These are phyloP conservation scores for Hanleya hanleyi DNA, from an alignment of 2,888 invertebrate species.

Conservation along the genomic window DNA sequence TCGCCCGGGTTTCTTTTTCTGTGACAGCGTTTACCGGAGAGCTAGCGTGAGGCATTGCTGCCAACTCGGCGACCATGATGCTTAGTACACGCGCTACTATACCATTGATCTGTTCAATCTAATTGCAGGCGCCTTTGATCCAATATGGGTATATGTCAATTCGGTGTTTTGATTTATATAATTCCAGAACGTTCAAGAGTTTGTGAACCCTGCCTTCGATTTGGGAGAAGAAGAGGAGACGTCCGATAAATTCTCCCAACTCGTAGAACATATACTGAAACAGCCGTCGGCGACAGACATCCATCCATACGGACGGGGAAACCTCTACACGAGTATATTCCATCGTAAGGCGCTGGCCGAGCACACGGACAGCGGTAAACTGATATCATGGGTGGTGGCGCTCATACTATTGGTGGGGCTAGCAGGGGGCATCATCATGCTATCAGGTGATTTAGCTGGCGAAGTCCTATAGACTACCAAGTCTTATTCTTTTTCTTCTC, in stretches of 20 bases:
- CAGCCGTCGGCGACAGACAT: not conserved
- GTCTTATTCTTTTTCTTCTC: too few relatives aligned
- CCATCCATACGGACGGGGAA: not conserved
- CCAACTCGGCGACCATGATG: too few relatives aligned
- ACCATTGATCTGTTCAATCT: too few relatives aligned
- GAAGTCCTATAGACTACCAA: too few relatives aligned
- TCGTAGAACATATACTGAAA: not conserved
- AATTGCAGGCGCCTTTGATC: too few relatives aligned
- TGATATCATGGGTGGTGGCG: not conserved
- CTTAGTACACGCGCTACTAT: too few relatives aligned
- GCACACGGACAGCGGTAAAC: slow-evolving; percentile 1
- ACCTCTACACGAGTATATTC: not conserved
- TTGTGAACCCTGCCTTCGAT: not conserved
- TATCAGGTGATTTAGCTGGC: not conserved
- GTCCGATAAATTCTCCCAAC: not conserved
- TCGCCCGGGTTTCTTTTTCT: too few relatives aligned
- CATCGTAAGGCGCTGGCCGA: not conserved
- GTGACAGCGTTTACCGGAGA: too few relatives aligned
- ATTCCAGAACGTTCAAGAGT: not conserved
- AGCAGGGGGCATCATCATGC: not conserved
- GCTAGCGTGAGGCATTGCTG: too few relatives aligned
- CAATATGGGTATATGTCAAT: too few relatives aligned
- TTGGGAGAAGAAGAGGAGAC: not conserved
- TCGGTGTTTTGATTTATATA: too few relatives aligned
- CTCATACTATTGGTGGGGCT: not conserved